Percentiles rank a stretch among this genome's conserved stretches.
Evolutionary conservation across 1,140 invertebrate genomes (phyloP).

Genomic region (Panagrolaimus sp.): DNA sequence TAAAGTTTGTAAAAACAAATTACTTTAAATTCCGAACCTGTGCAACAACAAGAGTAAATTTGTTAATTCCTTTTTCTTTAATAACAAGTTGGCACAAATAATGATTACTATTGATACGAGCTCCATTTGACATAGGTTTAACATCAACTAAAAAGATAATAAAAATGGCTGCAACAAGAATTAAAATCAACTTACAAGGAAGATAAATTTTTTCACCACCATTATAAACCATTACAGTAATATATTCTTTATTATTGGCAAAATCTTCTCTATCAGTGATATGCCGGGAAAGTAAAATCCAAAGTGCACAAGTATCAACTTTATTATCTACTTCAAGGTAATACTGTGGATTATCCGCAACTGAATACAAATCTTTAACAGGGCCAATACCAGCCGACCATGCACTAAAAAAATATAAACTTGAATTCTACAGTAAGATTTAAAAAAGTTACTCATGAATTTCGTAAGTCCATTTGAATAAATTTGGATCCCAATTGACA

Average conservation of each 20-base stretch:
- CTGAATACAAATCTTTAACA: slow-evolving; percentile 80
- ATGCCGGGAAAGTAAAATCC: slow-evolving; percentile 84
- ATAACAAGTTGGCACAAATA: slow-evolving; percentile 84
- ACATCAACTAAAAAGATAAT: slow-evolving; percentile 72
- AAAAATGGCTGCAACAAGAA: slow-evolving; percentile 69
- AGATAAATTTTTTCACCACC: slow-evolving; percentile 80
- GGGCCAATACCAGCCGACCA: slow-evolving; percentile 84
- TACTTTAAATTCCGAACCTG: slow-evolving; percentile 31
- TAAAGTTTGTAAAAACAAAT: slow-evolving; percentile 28
- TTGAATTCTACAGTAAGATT: neutral
- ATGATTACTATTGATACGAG: slow-evolving; percentile 89
- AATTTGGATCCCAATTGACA: slow-evolving; percentile 86
- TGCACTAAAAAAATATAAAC: slow-evolving; percentile 61
- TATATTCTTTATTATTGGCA: slow-evolving; percentile 88
- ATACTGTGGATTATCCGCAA: slow-evolving; percentile 90
- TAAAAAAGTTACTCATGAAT: slow-evolving; percentile 75
- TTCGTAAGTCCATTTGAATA: slow-evolving; percentile 82
- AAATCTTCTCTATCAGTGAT: slow-evolving; percentile 90
- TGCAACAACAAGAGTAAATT: slow-evolving; percentile 73
- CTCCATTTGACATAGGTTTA: slow-evolving; percentile 81
- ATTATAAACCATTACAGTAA: slow-evolving; percentile 85
- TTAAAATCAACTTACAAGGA: slow-evolving; percentile 71
- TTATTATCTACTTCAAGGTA: slow-evolving; percentile 68
- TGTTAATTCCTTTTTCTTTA: slow-evolving; percentile 63
- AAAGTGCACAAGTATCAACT: slow-evolving; percentile 70